Conservation (phyloP, 2,888 invertebrate species). For the Apodemia zela region DNA sequence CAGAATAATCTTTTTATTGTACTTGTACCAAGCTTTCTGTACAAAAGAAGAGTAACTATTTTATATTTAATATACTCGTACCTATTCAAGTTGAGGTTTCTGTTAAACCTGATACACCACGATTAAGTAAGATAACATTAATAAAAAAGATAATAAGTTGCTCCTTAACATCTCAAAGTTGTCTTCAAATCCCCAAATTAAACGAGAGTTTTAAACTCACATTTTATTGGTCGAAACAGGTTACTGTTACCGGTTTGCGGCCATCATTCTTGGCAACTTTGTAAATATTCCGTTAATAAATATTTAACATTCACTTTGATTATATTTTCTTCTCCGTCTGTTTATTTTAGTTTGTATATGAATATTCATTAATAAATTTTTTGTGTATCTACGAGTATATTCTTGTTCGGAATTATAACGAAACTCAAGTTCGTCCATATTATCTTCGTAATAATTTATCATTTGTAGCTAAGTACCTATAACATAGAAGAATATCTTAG, state of each 20-base stretch:
- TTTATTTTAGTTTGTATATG: not conserved
- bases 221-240: slow-evolving; percentile 57
- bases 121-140: not conserved
- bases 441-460: too few species aligned
- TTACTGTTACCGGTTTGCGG: slow-evolving; percentile 50
- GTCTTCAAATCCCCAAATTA: slow-evolving; percentile 30
- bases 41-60: too few species aligned
- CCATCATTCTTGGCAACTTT: slow-evolving; percentile 52
- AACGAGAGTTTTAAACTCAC: slow-evolving; percentile 52
- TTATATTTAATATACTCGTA: too few species aligned
- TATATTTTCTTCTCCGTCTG: slow-evolving; percentile 40
- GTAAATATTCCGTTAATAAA: slow-evolving; percentile 60
- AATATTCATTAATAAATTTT: too few species aligned
- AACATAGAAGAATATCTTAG: too few species aligned
- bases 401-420: too few species aligned
- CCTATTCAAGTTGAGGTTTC: too few species aligned
- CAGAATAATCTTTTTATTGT: too few species aligned
- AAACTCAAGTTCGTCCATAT: too few species aligned
- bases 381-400: too few species aligned
- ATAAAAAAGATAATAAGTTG: not conserved
- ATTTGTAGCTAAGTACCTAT: too few species aligned
- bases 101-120: not conserved
- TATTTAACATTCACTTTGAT: slow-evolving; percentile 57
- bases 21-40: not conserved
- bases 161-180: not conserved